phyloP scores from a whole-genome alignment of 2,888 invertebrate genomes.

The Apantesis nais region DNA sequence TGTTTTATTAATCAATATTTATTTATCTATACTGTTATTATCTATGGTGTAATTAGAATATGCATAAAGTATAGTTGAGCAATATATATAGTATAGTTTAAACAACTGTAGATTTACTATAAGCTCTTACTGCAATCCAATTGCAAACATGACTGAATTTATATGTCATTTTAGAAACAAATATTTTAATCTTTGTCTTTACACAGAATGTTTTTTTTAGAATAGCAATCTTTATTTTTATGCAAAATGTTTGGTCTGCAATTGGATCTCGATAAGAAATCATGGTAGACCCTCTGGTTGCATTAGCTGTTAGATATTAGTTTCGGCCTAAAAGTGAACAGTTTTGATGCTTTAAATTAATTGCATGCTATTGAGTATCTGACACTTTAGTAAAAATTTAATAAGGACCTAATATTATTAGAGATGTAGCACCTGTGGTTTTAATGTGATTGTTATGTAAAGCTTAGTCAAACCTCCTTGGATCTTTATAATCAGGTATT shows the following conservation, averaged over 20 bases:
- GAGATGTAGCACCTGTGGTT: neutral
- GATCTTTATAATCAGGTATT: neutral
- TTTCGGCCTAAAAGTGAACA: neutral
- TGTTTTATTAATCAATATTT: neutral
- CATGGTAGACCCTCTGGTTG: neutral
- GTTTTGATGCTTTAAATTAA: neutral
- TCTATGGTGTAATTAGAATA: neutral
- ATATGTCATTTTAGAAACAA: too few species aligned
- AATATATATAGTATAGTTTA: too few species aligned
- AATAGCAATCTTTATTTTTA: too few species aligned
- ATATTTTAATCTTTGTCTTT: too few species aligned
- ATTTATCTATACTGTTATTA: neutral
- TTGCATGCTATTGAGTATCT: neutral
- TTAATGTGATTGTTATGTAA: neutral
- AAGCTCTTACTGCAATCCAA: too few species aligned
- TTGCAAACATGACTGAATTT: too few species aligned
- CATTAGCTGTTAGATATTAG: neutral
- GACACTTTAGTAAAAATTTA: neutral
- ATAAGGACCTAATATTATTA: neutral
- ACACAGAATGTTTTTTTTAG: too few species aligned
- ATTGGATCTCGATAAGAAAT: too few species aligned
- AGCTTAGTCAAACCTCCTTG: neutral
- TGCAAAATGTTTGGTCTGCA: too few species aligned
- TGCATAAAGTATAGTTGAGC: neutral
- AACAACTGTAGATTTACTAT: too few species aligned